A percentile compares a stretch with the other conserved stretches of the same genome.
phyloP scores from a whole-genome alignment of 2,113 vertebrate genomes.

The Condylura cristata region DNA sequence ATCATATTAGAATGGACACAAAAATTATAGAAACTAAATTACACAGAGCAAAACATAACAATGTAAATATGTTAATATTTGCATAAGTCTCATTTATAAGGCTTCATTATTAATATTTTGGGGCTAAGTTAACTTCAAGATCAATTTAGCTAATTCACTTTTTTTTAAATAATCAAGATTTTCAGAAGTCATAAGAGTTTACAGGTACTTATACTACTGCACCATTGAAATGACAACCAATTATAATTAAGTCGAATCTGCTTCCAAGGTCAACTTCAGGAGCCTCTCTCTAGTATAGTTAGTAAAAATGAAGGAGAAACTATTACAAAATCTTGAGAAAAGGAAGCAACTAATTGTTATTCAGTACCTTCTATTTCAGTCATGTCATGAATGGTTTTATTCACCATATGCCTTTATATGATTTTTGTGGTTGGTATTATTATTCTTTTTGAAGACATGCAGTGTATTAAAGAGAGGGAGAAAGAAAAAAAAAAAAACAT shows the following conservation, averaged over 20 bases:
- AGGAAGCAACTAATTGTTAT: not conserved
- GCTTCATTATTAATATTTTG: not conserved
- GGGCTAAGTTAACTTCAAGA: not conserved
- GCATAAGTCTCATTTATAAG: not conserved
- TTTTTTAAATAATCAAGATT: not conserved
- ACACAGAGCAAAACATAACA: not conserved
- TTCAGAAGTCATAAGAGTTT: not conserved
- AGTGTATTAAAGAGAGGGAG: not conserved
- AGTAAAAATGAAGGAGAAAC: not conserved
- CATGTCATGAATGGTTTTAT: not conserved
- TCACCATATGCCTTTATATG: not conserved
- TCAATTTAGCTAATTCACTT: not conserved
- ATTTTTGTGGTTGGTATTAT: not conserved
- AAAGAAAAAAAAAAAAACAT: not conserved
- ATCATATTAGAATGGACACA: not conserved
- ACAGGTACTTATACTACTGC: not conserved
- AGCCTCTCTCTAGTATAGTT: not conserved
- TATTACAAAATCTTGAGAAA: not conserved
- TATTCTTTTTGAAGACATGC: not conserved
- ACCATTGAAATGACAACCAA: not conserved
- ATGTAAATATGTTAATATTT: not conserved
- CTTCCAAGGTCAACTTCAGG: not conserved
- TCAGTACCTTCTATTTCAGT: not conserved
- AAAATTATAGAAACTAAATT: not conserved
- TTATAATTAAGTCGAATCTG: not conserved